Evolutionary conservation across 2,113 vertebrate species (phyloP), one percentile per base, ranked within the genome.

Genomic region (Nestor notabilis): DNA sequence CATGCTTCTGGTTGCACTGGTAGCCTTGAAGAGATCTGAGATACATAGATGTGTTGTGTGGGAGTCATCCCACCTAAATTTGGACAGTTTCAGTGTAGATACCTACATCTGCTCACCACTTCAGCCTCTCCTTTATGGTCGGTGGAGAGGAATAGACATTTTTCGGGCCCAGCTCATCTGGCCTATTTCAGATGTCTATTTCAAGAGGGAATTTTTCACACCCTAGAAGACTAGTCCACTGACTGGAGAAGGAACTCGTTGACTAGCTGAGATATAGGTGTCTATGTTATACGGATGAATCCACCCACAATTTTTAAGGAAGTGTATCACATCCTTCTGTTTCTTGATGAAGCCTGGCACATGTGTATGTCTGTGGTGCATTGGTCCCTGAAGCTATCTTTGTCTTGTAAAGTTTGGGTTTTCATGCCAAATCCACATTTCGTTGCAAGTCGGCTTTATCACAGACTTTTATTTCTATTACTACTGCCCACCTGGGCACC

Each of bases 161-260:
- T 95, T 82, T 84, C 79, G 87, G 47, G 29, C 77, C 77, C 56
- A 41, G 43, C 65, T 94, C 72, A 91, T 94, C 84, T 89, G 84
- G 52, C 37, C 74, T 91, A 39, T 87, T 95, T 96, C 65, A 82
- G 50, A 84, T 66, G 37, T 71, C 81, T 96, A 84, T 97, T 94
- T 95, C 61, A 89, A 89, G 91, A 94, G 41, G 47, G 31, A 85
- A 47, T 13, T n/a, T 95, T 96, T 96, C 93, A 94, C 93, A 94
- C 77, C 28, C 81, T 69, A 25, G 35, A 82, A 87, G 83, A 83
- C 68, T 7, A 96, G 87, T 71, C 94, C 87, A 89, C 81, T 84
- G 39, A 75, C 52, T 84, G 35, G 39, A 82, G 77, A 87, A 89
- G 41, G 33, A 94, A 94, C 77, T 90, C 15, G 25, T 78, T 90